Evolutionary conservation across 2,888 invertebrate species (phyloP).

Genomic region (Hydraecia micacea): DNA sequence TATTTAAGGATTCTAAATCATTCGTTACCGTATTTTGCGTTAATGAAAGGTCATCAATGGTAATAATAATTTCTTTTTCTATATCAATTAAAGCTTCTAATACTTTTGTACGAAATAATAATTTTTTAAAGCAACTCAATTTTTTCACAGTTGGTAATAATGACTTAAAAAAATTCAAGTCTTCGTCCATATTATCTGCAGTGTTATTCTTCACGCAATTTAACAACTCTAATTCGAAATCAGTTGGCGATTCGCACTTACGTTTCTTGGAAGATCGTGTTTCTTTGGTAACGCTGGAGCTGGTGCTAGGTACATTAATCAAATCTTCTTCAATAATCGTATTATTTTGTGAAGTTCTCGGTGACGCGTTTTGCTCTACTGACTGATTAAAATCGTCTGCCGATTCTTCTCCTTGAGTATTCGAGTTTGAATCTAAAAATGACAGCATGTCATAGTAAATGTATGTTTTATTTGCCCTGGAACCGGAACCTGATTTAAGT

Average conservation of each 20-base stretch:
- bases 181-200: conserved; percentile 60
- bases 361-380: conserved; percentile 38
- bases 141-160: conserved; percentile 61
- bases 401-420: conserved; percentile 59
- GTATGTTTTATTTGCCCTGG: conserved; percentile 56
- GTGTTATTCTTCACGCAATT: conserved; percentile 60
- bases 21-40: conserved; percentile 62
- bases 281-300: conserved; percentile 48
- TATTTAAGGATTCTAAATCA: conserved; percentile 60
- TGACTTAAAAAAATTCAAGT: conserved; percentile 63
- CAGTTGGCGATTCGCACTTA: conserved; percentile 61
- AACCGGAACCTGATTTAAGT: conserved; percentile 60
- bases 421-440: conserved; percentile 59
- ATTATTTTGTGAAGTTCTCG: conserved; percentile 40
- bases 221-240: conserved; percentile 62
- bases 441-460: conserved; percentile 58
- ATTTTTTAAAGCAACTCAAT: conserved; percentile 60
- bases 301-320: conserved; percentile 45
- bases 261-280: conserved; percentile 60
- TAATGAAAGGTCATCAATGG: conserved; percentile 61
- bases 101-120: conserved; percentile 63
- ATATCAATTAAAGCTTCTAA: conserved; percentile 61
- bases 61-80: conserved; percentile 63
- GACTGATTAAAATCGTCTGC: conserved; percentile 38
- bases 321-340: conserved; percentile 36